These are phyloP conservation scores for Lepidiolamprologus cunningtoni DNA, from an alignment of 2,113 vertebrate species.

Conservation along the genomic window DNA sequence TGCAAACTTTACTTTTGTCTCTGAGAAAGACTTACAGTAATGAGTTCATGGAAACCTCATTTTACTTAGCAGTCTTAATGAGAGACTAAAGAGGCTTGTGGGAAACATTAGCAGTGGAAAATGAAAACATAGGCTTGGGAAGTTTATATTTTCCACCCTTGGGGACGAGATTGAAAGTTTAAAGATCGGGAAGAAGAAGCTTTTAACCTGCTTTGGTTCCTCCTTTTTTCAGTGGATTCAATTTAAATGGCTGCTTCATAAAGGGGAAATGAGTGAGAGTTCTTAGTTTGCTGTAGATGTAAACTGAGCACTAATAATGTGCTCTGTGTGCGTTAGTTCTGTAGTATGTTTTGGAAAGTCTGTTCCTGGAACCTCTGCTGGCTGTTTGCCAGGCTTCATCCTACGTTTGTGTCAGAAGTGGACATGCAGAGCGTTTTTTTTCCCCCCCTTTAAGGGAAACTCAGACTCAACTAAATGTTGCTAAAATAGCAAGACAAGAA, in stretches of 20 bases:
- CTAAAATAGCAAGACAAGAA: background rate
- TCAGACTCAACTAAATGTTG: background rate
- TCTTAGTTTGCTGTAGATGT: background rate
- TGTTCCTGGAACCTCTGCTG: background rate
- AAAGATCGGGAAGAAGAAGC: background rate
- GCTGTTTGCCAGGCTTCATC: background rate
- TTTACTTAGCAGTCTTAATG: background rate
- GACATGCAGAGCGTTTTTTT: background rate
- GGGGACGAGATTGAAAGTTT: background rate
- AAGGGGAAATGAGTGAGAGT: background rate
- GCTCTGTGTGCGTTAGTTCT: background rate
- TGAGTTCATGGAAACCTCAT: background rate
- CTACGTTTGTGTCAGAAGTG: background rate
- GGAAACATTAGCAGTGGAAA: constrained; percentile 1
- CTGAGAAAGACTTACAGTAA: background rate
- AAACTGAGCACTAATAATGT: background rate
- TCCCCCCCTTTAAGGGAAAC: background rate
- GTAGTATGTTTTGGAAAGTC: background rate
- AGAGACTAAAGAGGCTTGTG: background rate
- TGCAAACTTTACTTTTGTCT: background rate
- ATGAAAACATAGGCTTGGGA: background rate
- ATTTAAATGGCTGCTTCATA: background rate
- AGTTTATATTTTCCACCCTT: background rate
- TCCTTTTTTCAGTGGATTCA: background rate
- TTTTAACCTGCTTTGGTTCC: background rate